These are phyloP conservation scores for Octomys mimax DNA, from an alignment of 2,797 vertebrate species.

Conservation along the genomic window DNA sequence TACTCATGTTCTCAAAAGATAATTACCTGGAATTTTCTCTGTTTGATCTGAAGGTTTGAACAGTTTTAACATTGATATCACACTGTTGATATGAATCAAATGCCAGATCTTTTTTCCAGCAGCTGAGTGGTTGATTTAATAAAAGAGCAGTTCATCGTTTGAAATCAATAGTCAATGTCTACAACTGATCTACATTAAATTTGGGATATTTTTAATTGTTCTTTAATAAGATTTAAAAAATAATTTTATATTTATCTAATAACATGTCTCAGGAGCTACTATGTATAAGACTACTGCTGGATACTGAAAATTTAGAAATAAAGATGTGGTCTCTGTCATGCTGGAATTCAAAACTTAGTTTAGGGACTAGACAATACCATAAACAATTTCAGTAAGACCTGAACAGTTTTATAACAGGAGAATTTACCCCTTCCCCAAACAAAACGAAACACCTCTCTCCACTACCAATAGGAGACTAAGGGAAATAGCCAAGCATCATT, in stretches of 20 bases:
- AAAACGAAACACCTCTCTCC: not conserved
- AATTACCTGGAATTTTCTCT: conserved; percentile 62
- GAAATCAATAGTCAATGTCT: conserved; percentile 52
- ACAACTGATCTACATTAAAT: conserved; percentile 35
- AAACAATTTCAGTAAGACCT: not conserved
- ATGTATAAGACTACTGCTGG: not conserved
- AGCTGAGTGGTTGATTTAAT: conserved; percentile 51
- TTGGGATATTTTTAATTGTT: conserved; percentile 35
- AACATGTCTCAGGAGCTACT: not conserved
- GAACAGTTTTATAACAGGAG: not conserved
- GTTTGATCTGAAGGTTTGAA: conserved; percentile 21
- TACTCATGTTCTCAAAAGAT: conserved; percentile 49
- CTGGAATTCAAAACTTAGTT: not conserved
- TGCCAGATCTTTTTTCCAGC: not conserved
- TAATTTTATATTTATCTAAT: conserved; percentile 42
- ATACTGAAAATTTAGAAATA: conserved; percentile 11
- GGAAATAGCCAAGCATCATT: not conserved
- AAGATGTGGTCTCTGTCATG: not conserved
- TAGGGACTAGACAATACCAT: not conserved
- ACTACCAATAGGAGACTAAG: not conserved
- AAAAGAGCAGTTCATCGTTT: conserved; percentile 43
- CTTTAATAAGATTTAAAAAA: conserved; percentile 54
- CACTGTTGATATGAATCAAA: conserved; percentile 29
- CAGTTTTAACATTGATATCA: conserved; percentile 60
- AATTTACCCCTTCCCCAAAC: not conserved